Evolutionary conservation across 2,113 vertebrate species (phyloP), one percentile per base, ranked within the genome.

Genomic region (Callionymus lyra): DNA sequence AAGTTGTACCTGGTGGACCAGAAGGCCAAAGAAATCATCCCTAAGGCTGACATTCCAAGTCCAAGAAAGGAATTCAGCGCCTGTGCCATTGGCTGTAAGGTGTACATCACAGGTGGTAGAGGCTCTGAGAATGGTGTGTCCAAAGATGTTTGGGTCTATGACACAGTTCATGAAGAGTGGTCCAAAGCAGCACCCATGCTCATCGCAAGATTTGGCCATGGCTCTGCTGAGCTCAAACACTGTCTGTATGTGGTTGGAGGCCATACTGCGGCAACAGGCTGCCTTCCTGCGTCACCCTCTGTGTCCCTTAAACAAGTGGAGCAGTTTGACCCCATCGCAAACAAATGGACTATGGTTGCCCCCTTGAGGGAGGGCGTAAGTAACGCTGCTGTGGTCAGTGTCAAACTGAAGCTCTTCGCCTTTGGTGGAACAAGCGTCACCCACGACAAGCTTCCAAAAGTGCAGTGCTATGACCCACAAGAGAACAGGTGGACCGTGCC

Each of bases 121-220:
- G 87, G 88, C 41, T 88, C 88, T 1, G 88, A 89, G 52, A 90
- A 90, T 2, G 86, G 88, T 0, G 87, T 88, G 38, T 89, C 88
- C 50, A 89, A 89, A 61, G 87, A 89, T 31, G 87, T 89, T 2
- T 90, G 88, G 88, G 86, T 90, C 13, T 90, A 90, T 12, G 88
- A 90, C 53, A 89, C 87, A 0, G 61, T 88, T 9, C 86, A 89
- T 0, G 88, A 89, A 38, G 87, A 88, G 62, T 90, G 88, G 88
- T 85, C 83, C 31, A 88, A 88, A 63, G 88, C 87, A 0, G 87
- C 87, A 1, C 85, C 86, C 6, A 89, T 90, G 88, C 78, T 90
- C 17, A 88, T 89, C 11, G 88, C 88, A 45, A 63, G 88, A 35
- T 90, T 88, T n/a, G 88, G 87, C 10, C 88, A 90, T 2, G 88